Evolutionary conservation across 2,113 vertebrate genomes (phyloP).

Genomic region (Pangasianodon gigas): DNA sequence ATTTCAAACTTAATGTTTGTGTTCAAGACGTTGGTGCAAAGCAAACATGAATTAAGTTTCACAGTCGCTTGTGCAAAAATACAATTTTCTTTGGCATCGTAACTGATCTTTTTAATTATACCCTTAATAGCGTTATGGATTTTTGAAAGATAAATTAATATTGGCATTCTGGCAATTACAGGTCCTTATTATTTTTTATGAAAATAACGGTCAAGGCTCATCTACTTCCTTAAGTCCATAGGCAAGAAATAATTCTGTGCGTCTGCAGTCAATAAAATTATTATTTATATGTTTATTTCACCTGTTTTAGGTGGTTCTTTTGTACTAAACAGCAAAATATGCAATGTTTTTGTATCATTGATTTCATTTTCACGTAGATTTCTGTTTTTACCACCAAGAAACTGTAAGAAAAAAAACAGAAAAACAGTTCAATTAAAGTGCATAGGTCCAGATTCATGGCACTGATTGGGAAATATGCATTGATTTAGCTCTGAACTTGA

Average conservation of each 20-base stretch:
- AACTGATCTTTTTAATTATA: constrained; percentile 81
- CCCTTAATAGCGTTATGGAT: constrained; percentile 82
- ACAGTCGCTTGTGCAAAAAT: constrained; percentile 78
- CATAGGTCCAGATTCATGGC: constrained; percentile 57
- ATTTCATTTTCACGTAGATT: constrained; percentile 15
- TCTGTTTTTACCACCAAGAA: neutral
- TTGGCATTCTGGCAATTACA: constrained; percentile 83
- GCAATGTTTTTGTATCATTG: neutral
- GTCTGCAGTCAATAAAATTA: constrained; percentile 54
- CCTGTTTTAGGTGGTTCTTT: neutral
- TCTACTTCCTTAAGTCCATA: constrained; percentile 70
- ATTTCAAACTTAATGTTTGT: constrained; percentile 84
- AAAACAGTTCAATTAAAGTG: constrained; percentile 4
- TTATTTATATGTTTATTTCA: constrained; percentile 19
- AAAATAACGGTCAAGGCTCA: constrained; percentile 82
- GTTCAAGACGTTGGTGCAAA: constrained; percentile 76
- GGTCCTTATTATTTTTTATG: constrained; percentile 82
- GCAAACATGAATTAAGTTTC: constrained; percentile 78
- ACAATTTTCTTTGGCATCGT: constrained; percentile 76
- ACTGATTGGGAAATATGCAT: constrained; percentile 73
- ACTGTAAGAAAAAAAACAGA: constrained; percentile 11
- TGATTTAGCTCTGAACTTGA: constrained; percentile 74
- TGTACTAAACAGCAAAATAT: neutral
- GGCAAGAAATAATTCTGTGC: constrained; percentile 68
- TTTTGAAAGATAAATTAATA: constrained; percentile 82